These are phyloP conservation scores for Zenarchopterus dispar DNA, from an alignment of 2,797 vertebrate species.

Conservation along the genomic window DNA sequence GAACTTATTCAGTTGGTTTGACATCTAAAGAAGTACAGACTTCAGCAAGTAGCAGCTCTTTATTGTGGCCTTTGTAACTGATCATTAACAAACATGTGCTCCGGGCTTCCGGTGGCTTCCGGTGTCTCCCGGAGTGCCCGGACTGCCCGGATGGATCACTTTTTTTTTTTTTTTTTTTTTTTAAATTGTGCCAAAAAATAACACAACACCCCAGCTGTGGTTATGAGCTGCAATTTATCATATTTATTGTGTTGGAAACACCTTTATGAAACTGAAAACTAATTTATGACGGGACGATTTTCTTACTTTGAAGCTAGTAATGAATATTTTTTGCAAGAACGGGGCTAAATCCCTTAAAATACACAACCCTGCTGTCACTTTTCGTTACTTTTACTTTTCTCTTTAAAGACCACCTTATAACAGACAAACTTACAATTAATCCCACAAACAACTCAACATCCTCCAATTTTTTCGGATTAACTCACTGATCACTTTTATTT, in stretches of 20 bases:
- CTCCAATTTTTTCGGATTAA: too few species aligned
- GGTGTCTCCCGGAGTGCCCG: too few species aligned
- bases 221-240: constrained; percentile 73
- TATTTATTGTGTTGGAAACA: constrained; percentile 65
- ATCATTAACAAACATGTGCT: constrained; percentile 83
- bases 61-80: constrained; percentile 76
- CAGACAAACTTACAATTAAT: too few species aligned
- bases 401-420: too few species aligned
- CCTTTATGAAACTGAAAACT: constrained; percentile 43
- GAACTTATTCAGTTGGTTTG: constrained; percentile 60
- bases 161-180: too few species aligned
- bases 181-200: constrained; percentile 76
- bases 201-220: constrained; percentile 61
- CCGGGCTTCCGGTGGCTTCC: constrained; percentile 64
- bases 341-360: too few species aligned
- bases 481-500: too few species aligned
- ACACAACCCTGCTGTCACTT: too few species aligned
- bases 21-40: constrained; percentile 65
- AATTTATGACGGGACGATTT: background rate
- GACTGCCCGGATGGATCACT: constrained; percentile 66
- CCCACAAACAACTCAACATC: too few species aligned
- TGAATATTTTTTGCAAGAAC: too few species aligned
- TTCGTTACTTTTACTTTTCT: too few species aligned
- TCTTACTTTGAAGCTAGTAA: background rate
- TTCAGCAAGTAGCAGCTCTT: constrained; percentile 62